Base-by-base conservation (phyloP, 2,888 invertebrate genomes). In the Matsumyia berberina region DNA sequence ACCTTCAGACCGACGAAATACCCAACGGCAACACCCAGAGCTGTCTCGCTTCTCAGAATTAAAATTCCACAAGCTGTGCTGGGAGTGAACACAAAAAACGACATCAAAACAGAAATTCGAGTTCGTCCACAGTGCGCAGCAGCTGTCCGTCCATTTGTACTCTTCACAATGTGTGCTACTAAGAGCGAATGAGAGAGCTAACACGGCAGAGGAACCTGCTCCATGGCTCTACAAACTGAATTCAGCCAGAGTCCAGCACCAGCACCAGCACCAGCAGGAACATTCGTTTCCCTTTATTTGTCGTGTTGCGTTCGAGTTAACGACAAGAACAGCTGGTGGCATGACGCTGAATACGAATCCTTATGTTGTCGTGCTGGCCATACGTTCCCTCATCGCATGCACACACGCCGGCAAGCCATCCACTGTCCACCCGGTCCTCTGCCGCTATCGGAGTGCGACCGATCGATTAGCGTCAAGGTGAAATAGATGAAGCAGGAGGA, bases 401-500 rank as follows among this genome's bases (percentile, higher is more conserved):
- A 78, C 79, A 78, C 72, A 44, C 12, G 35, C 64, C 76, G 62
- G 17, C 60, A 66, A 66, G 49, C 66, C 49, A 24, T 53, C 72
- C 49, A 74, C 74, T 74, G 74, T 69, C 31, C 81, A 44, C 55
- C 53, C 60, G 60, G 42, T 49, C 24, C 12, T 33, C 24, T 8
- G 11, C 24, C 46, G 5, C 33, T 1, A 31, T 46, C 64, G 53
- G 57, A 73, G 66, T 57, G 57, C 69, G 57, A 66, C 76, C 58
- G 53, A 80, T 85, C 85, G 79, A 80, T 85, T 85, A 85, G 64
- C 80, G 58, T 80, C 80, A 85, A 80, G 70, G 80, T 74, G 70
- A 60, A 69, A 74, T 49, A 69, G 57, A 58, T 31, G 44, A 42
- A 17, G 33, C 62, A 39, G 39, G 72, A 44, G 74, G 85, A 76